Percentiles rank a stretch among this genome's conserved stretches.
phyloP scores from a whole-genome alignment of 2,113 vertebrate species.

The Heloderma charlesbogerti region DNA sequence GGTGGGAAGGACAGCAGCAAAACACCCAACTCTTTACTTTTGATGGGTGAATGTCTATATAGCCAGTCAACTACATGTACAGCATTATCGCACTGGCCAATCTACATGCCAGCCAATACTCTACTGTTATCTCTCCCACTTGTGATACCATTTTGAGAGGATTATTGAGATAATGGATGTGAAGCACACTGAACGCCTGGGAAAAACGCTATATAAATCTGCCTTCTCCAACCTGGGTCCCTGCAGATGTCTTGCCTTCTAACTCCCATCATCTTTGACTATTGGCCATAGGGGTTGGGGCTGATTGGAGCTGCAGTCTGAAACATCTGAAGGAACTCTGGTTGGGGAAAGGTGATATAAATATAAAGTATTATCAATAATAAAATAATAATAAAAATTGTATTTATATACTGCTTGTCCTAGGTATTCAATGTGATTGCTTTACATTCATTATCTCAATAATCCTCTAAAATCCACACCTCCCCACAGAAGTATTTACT shows the following conservation, averaged over 20 bases:
- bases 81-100: too few species aligned
- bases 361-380: not conserved
- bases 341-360: not conserved
- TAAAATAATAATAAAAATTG: too few species aligned
- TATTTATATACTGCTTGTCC: not conserved
- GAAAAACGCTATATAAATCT: not conserved
- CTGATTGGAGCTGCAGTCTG: not conserved
- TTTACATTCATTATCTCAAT: not conserved
- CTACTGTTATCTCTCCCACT: not conserved
- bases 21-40: too few species aligned
- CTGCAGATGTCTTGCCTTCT: not conserved
- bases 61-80: too few species aligned
- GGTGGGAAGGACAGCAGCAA: too few species aligned
- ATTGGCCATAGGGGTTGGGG: not conserved
- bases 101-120: too few species aligned
- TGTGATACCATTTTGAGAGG: too few species aligned
- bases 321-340: not conserved
- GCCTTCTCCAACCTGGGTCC: not conserved
- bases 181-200: not conserved
- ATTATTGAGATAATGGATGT: too few species aligned
- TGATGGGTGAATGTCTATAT: too few species aligned
- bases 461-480: not conserved
- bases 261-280: not conserved
- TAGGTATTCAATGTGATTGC: not conserved
- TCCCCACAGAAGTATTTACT: not conserved